A percentile compares a stretch with the other conserved stretches of the same genome.
Evolutionary conservation across 2,113 vertebrate genomes (phyloP).

Genomic region (Gorilla gorilla): DNA sequence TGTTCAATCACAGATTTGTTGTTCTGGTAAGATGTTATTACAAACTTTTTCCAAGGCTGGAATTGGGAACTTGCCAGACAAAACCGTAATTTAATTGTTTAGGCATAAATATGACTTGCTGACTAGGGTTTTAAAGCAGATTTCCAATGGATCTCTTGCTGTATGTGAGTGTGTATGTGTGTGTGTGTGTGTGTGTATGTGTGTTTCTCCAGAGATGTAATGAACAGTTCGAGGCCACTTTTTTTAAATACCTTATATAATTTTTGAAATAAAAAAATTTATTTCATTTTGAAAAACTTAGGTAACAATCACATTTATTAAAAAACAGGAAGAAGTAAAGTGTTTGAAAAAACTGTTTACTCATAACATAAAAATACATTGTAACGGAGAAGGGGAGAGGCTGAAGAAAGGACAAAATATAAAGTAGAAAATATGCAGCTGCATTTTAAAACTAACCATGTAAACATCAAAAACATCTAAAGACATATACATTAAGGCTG

Average conservation of each 20-base stretch:
- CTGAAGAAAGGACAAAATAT: not conserved
- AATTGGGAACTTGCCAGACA: not conserved
- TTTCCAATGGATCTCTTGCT: not conserved
- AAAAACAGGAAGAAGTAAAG: not conserved
- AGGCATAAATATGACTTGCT: not conserved
- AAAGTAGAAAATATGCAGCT: not conserved
- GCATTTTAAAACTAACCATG: not conserved
- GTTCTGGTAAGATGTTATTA: not conserved
- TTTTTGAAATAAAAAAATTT: not conserved
- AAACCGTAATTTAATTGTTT: slow-evolving; percentile 13
- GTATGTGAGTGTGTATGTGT: not conserved
- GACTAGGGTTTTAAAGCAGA: slow-evolving; percentile 35
- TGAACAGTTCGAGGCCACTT: not conserved
- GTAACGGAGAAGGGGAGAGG: accelerated
- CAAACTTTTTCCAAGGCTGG: not conserved
- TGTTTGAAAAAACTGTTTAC: not conserved
- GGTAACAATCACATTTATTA: not conserved
- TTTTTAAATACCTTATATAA: not conserved
- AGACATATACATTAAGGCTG: accelerated
- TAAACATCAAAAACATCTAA: not conserved
- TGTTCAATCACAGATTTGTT: not conserved
- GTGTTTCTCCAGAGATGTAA: not conserved
- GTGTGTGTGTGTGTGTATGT: not conserved
- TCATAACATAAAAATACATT: not conserved
- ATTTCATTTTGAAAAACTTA: not conserved